Percentiles rank a stretch among this genome's conserved stretches.
Evolutionary conservation across 1,140 invertebrate species (phyloP).

Genomic region (Carposina sasakii): DNA sequence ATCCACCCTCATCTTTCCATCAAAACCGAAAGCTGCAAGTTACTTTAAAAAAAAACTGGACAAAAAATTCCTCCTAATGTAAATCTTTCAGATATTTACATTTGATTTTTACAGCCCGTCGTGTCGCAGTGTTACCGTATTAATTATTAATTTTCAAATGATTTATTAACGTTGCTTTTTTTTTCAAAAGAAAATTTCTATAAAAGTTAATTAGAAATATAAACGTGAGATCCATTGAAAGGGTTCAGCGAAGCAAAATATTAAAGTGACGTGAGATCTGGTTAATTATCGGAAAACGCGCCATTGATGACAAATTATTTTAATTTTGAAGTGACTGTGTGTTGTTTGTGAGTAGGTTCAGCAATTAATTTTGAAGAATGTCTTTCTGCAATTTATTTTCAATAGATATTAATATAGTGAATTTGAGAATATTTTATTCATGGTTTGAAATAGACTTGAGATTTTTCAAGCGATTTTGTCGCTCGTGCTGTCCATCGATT

Average conservation of each 20-base stretch:
- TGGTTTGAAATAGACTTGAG: too few relatives aligned
- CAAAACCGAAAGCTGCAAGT: slow-evolving; percentile 25
- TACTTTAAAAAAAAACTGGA: slow-evolving; percentile 17
- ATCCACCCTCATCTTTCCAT: slow-evolving; percentile 28
- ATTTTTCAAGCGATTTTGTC: too few relatives aligned
- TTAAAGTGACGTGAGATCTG: too few relatives aligned
- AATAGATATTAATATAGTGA: too few relatives aligned
- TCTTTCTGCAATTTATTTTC: too few relatives aligned
- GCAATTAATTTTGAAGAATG: too few relatives aligned
- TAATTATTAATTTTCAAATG: slow-evolving; percentile 62
- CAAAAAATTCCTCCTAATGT: slow-evolving; percentile 49
- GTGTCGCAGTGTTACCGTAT: slow-evolving; percentile 32
- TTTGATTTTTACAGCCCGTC: slow-evolving; percentile 45
- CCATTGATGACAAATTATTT: too few relatives aligned
- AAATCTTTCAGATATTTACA: slow-evolving; percentile 50
- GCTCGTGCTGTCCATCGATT: too few relatives aligned
- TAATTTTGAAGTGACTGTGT: too few relatives aligned
- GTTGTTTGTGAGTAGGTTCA: too few relatives aligned
- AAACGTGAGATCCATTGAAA: slow-evolving; percentile 45
- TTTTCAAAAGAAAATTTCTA: slow-evolving; percentile 36
- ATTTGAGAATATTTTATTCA: too few relatives aligned
- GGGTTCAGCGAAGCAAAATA: slow-evolving; percentile 30
- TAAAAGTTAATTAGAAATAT: slow-evolving; percentile 44
- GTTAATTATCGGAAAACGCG: too few relatives aligned
- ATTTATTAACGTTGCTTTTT: slow-evolving; percentile 45